Base-by-base conservation (phyloP, 2,797 vertebrate species). In the Mormyrus hasselquistii region DNA sequence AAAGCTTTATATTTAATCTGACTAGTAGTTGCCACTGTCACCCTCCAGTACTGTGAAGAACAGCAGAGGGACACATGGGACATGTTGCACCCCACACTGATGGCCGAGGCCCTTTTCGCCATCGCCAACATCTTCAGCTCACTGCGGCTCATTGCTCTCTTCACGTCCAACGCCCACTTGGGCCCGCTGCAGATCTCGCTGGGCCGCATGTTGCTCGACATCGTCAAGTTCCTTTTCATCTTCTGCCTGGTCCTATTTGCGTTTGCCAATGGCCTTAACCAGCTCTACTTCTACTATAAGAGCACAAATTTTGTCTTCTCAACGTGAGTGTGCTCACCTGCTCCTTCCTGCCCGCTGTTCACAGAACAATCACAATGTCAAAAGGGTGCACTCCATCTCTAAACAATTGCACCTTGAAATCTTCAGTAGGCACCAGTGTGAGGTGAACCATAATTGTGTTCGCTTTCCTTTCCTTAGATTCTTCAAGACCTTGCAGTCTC, bases 81-180 rank as follows among this genome's bases (percentile, higher is more conserved):
- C 90, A 98, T 97, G 97, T 98, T 96, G 97, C 99, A 99, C 91
- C 98, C 99, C 0, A 99, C 98, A 0, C 92, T 99, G 91, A 97
- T 99, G 90, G 98, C 98, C 7, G 99, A 99, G 92, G 97, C 98
- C 0, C 91, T 99, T 89, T 99, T 99, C 92, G 98, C 99, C 82
- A 99, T 99, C 0, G 98, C 98, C 89, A 99, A 99, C 91, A 99
- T 99, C 94, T 99, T 99, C 94, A 99, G 99, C 94, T 99, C 99
- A 2, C 93, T 99, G 90, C 97, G 99, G 29, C 95, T 99, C 93
- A 98, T 99, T 94, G 98, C 97, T 41, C 96, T 99, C 90, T 99
- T 99, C 92, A 99, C 98, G 4, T 98, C 98, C 89, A 99, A 99
- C 94, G 99, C 99, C 65, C 99, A 99, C 92, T 96, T 99, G 91